These are phyloP conservation scores for Listrodromus nycthemerus DNA, from an alignment of 2,888 invertebrate species.

Conservation along the genomic window DNA sequence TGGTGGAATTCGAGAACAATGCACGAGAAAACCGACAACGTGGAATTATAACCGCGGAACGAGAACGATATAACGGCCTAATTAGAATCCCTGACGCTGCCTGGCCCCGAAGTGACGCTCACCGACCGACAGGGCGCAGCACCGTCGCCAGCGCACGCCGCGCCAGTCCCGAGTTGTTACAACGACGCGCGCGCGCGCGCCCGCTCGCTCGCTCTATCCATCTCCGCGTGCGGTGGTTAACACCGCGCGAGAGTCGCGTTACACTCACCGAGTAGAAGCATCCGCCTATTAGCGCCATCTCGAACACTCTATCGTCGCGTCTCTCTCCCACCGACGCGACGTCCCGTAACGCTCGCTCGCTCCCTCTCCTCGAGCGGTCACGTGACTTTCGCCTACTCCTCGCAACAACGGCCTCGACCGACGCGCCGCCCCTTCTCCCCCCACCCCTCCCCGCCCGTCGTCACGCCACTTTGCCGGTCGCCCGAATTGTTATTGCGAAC, in stretches of 20 bases:
- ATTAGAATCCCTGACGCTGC: conserved; percentile 70
- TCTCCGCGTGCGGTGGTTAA: conserved; percentile 7
- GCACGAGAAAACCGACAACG: conserved; percentile 72
- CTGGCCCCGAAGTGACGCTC: conserved; percentile 13
- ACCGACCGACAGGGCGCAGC: neutral
- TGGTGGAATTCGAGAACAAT: conserved; percentile 79
- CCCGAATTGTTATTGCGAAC: conserved; percentile 2
- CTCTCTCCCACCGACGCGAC: too few relatives aligned
- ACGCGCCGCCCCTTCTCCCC: too few relatives aligned
- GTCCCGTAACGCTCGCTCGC: too few relatives aligned
- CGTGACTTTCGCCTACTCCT: too few relatives aligned
- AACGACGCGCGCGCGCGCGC: neutral
- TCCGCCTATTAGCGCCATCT: conserved; percentile 56
- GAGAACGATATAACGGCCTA: conserved; percentile 76
- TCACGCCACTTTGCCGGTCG: too few relatives aligned
- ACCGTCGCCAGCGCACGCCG: conserved; percentile 2
- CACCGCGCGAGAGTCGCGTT: conserved; percentile 26
- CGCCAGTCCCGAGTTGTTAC: conserved; percentile 34
- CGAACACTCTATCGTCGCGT: too few relatives aligned
- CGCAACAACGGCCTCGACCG: conserved; percentile 33
- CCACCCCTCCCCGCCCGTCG: too few relatives aligned
- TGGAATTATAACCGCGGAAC: conserved; percentile 75
- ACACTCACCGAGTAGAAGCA: conserved; percentile 53
- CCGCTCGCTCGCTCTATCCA: neutral
- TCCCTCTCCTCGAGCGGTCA: too few relatives aligned